Base-by-base conservation (phyloP, 2,888 invertebrate species). In the Rhingia rostrata region DNA sequence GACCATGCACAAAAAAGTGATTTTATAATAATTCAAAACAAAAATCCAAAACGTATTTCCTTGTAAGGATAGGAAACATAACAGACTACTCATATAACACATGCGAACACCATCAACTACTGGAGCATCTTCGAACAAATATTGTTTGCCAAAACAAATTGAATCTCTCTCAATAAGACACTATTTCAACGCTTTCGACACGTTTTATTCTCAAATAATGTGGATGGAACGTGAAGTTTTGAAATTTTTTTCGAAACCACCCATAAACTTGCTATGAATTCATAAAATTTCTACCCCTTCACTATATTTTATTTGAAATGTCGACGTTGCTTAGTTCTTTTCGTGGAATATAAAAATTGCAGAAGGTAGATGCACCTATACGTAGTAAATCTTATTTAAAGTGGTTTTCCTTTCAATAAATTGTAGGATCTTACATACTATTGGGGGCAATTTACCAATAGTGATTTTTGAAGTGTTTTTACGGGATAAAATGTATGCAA, bases 131-230 rank as follows among this genome's bases (percentile, higher is more conserved):
- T 73, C 73, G 66, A 61, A 73, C 60, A 73, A 73, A 73, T 80
- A 73, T 80, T 74, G 49, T 80, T 80, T 80, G 56, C 80, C 74
- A 80, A 80, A 80, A 74, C 80, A 80, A 80, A 80, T 80, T 80
- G 80, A 74, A 80, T 74, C 80, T 74, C 67, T 67, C 69, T 69
- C 74, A 80, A 69, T 63, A 74, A 72, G 66, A 79, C 79, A 72
- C 79, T 79, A 66, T 79, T 79, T 79, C 72, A 66, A 74, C 74
- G 69, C 80, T 69, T 80, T 80, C 74, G 69, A 80, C 80, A 80
- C 80, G 80, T 80, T 80, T 80, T 80, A 74, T 69, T 74, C 69
- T 37, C 74, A 80, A 80, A 80, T 80, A 74, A 74, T 74, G 80
- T 80, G 74, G 74, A 74, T 74, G 63, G 74, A 63, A 80, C 80